A percentile compares a stretch with the other conserved stretches of the same genome.
These are phyloP conservation scores for Philotrypesis tridentata DNA, from an alignment of 1,140 invertebrate genomes.

Conservation along the genomic window DNA sequence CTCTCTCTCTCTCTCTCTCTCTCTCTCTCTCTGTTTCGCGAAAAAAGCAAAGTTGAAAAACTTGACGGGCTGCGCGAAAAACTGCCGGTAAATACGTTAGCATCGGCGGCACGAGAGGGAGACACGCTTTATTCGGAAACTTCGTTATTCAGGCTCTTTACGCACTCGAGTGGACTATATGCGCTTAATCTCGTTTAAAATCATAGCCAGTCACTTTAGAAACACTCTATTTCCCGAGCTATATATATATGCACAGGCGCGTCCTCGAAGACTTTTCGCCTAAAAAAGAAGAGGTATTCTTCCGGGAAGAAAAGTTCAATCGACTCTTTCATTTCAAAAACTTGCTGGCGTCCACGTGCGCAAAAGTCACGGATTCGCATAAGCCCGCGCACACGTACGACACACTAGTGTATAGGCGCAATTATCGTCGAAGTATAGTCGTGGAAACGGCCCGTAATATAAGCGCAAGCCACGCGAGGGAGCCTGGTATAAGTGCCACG, in stretches of 20 bases:
- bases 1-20: too few species aligned
- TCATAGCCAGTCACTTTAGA: too few species aligned
- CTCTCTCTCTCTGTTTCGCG: too few species aligned
- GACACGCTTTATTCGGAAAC: background rate
- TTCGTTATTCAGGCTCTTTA: background rate
- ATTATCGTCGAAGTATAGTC: background rate
- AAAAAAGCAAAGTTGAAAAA: background rate
- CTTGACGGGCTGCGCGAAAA: background rate
- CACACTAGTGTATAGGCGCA: slow-evolving; percentile 1
- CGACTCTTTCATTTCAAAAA: background rate
- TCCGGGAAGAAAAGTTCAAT: background rate
- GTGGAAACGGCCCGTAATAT: slow-evolving; percentile 33
- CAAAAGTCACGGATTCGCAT: background rate
- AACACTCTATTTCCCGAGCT: too few species aligned
- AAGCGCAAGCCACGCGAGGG: background rate
- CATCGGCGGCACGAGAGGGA: background rate
- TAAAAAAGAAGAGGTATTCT: background rate
- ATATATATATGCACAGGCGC: too few species aligned
- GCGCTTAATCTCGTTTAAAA: background rate
- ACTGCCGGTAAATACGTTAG: background rate
- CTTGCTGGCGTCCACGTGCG: background rate
- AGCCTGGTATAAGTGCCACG: too few species aligned
- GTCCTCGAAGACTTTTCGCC: background rate
- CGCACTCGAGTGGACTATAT: background rate
- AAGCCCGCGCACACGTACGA: background rate